phyloP scores from a whole-genome alignment of 2,113 vertebrate species.

The Coptodon rendalli region DNA sequence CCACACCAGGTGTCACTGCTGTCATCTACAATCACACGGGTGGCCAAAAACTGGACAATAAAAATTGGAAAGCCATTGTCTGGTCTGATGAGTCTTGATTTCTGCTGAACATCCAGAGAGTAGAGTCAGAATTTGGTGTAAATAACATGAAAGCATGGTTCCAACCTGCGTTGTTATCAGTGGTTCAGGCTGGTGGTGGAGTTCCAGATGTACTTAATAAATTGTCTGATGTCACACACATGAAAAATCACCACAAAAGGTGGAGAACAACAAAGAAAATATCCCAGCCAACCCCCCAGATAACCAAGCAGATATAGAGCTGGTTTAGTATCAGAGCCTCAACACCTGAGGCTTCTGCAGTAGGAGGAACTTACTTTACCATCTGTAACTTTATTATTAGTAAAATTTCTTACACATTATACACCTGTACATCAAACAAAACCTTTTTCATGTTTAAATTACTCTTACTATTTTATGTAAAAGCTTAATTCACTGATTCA shows the following conservation, averaged over 20 bases:
- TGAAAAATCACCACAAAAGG: not conserved
- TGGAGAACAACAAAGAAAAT: not conserved
- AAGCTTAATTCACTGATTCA: not conserved
- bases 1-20: not conserved
- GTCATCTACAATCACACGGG: not conserved
- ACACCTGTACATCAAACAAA: not conserved
- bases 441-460: not conserved
- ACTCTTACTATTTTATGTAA: not conserved
- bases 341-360: not conserved
- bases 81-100: not conserved
- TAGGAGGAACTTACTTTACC: not conserved
- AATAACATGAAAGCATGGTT: not conserved
- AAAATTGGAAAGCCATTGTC: not conserved
- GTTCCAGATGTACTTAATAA: not conserved
- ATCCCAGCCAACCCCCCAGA: not conserved
- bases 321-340: not conserved
- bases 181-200: not conserved
- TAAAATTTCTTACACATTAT: not conserved
- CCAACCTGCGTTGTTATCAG: not conserved
- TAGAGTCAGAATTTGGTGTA: not conserved
- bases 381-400: not conserved
- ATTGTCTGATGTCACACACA: not conserved
- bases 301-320: fast-evolving
- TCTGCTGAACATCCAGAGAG: not conserved
- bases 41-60: not conserved